Conservation (phyloP, 2,888 invertebrate genomes). For the Thereva unica region DNA sequence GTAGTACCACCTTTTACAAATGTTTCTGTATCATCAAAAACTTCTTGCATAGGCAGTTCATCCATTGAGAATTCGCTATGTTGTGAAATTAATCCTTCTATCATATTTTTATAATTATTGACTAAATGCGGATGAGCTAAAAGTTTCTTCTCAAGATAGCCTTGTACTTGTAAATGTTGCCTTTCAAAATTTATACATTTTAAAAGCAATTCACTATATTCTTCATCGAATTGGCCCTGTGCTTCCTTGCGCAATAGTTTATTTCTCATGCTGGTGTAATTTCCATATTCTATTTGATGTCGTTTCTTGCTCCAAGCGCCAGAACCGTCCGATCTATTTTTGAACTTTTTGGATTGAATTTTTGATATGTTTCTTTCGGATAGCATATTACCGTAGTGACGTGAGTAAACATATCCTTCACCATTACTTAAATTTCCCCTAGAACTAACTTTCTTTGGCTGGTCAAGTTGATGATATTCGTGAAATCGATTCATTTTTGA, state of each 20-base stretch:
- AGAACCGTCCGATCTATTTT: not conserved
- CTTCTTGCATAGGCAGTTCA: not conserved
- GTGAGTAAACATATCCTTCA: no score
- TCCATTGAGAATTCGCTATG: not conserved
- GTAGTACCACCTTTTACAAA: not conserved
- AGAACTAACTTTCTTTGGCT: no score
- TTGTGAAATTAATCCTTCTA: no score
- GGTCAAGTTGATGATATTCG: no score
- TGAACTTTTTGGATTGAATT: not conserved
- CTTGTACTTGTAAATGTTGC: slow-evolving; percentile 24
- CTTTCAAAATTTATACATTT: slow-evolving; percentile 29
- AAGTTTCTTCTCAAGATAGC: slow-evolving; percentile 22
- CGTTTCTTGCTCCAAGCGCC: not conserved
- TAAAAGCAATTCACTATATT: slow-evolving; percentile 18
- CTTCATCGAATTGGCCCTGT: slow-evolving; percentile 10
- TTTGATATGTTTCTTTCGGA: not conserved
- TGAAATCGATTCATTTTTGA: slow-evolving; percentile 5
- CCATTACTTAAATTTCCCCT: no score
- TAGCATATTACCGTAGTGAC: slow-evolving; percentile 10
- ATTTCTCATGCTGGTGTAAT: slow-evolving; percentile 29
- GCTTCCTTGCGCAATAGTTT: slow-evolving; percentile 9
- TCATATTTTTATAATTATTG: no score
- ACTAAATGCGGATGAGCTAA: not conserved
- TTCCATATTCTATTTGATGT: slow-evolving; percentile 13
- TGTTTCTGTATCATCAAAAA: not conserved